Evolutionary conservation across 2,888 invertebrate genomes (phyloP), one percentile per base, ranked within the genome.

Genomic region (Phyllotreta striolata): DNA sequence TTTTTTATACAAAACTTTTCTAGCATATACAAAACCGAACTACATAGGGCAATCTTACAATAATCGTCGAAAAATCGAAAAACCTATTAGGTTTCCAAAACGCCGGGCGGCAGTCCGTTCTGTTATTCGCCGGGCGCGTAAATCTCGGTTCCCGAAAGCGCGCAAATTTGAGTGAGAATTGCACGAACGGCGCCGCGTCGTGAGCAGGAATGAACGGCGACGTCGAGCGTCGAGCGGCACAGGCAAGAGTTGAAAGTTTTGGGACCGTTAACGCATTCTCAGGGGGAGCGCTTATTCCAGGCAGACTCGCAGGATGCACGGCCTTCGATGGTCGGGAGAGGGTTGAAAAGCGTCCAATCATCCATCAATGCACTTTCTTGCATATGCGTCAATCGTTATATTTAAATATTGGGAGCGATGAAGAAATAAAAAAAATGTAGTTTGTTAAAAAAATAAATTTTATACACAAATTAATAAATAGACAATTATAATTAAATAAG

Each of bases 241-340:
- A 51, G 55, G 35, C 43, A 52, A 54, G 65, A 66, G 66, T 68
- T 67, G 61, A 64, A 70, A 68, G 63, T 67, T 68, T 62, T 58
- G 64, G 63, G 24, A 24, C 67, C 66, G 70, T 66, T 66, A 59
- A 61, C 63, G 66, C 64, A 55, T 24, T 24, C 24, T 24, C 24
- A 24, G 24, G 24, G 24, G 24, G 24, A 24, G 24, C 24, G 24
- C 24, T 24, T 24, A 24, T 24, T 24, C 24, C 24, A 24, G 24
- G 24, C 24, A 4, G 4, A 4, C 24, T 24, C 24, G 24, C 24
- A 24, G 24, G 24, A 24, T 24, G 24, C 24, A 41, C 54, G 24
- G n/a, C 41, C 24, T 40, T 41, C 10, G 35, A 14, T 12, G 14
- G 13, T 7, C 12, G 39, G 52, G 39, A 13, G 10, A 39, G 39